phyloP scores from a whole-genome alignment of 2,113 vertebrate genomes.

The Corydoras sp. region DNA sequence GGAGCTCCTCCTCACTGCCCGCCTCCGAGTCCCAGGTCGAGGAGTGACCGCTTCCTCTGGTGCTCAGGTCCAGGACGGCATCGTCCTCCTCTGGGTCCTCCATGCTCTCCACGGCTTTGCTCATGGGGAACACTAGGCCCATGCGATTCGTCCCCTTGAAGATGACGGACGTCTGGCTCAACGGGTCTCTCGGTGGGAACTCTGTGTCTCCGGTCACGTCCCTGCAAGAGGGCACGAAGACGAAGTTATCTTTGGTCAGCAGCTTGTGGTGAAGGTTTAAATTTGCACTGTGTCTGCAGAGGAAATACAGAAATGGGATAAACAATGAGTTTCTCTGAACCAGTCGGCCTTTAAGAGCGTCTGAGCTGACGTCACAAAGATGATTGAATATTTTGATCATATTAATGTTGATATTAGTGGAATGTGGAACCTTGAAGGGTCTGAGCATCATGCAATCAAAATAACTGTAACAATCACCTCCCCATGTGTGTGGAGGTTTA shows the following conservation, averaged over 20 bases:
- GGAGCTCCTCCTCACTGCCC: slow-evolving; percentile 78
- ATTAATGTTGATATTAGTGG: too few relatives aligned
- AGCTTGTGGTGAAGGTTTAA: slow-evolving; percentile 89
- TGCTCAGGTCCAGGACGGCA: slow-evolving; percentile 85
- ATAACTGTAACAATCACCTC: too few relatives aligned
- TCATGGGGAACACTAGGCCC: slow-evolving; percentile 83
- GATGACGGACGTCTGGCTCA: slow-evolving; percentile 82
- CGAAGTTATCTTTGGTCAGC: slow-evolving; percentile 81
- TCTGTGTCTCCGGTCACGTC: slow-evolving; percentile 74
- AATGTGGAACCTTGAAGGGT: too few relatives aligned
- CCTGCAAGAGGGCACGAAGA: slow-evolving; percentile 70
- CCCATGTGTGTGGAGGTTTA: too few relatives aligned
- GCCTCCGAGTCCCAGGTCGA: slow-evolving; percentile 90
- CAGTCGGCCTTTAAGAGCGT: too few relatives aligned
- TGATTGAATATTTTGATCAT: too few relatives aligned
- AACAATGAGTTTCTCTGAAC: neutral
- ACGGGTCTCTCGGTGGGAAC: slow-evolving; percentile 63
- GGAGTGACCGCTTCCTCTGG: slow-evolving; percentile 72
- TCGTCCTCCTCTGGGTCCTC: slow-evolving; percentile 69
- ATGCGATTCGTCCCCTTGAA: slow-evolving; percentile 81
- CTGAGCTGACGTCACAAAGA: too few relatives aligned
- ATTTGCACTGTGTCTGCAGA: slow-evolving; percentile 84
- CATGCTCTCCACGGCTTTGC: slow-evolving; percentile 63
- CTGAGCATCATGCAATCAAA: too few relatives aligned
- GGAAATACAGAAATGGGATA: neutral